Percentiles rank a stretch among this genome's conserved stretches.
Evolutionary conservation across 2,113 vertebrate species (phyloP).

Genomic region (Colius striatus): DNA sequence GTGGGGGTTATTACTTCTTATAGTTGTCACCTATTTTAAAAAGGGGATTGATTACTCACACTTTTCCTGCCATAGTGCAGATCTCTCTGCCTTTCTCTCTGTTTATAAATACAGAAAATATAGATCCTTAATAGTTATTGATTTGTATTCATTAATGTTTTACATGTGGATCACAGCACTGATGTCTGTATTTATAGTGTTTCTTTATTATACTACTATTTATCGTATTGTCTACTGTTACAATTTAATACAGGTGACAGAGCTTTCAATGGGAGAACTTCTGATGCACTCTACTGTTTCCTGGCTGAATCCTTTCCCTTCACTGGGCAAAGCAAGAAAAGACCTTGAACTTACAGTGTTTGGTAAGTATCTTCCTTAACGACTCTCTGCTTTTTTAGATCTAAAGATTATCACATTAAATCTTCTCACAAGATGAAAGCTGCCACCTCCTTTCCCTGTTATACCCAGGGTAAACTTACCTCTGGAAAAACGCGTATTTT

Average conservation of each 20-base stretch:
- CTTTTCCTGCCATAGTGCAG: not conserved
- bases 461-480: not conserved
- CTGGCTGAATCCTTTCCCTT: constrained; percentile 94
- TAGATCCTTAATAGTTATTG: not conserved
- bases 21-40: not conserved
- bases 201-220: not conserved
- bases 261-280: constrained; percentile 98
- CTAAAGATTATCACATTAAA: not conserved
- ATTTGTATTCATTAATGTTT: not conserved
- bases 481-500: not conserved
- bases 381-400: not conserved
- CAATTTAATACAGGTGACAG: constrained; percentile 84
- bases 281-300: constrained; percentile 92
- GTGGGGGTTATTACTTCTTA: not conserved
- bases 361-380: constrained; percentile 77
- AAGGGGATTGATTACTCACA: not conserved
- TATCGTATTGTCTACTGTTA: not conserved
- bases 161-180: not conserved
- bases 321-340: constrained; percentile 91
- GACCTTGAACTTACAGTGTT: constrained; percentile 94
- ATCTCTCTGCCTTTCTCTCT: not conserved
- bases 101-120: not conserved
- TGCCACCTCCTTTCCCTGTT: not conserved
- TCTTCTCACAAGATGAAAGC: not conserved
- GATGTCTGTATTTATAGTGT: not conserved